Base-by-base conservation (phyloP, 2,113 vertebrate genomes). In the Physeter macrocephalus region DNA sequence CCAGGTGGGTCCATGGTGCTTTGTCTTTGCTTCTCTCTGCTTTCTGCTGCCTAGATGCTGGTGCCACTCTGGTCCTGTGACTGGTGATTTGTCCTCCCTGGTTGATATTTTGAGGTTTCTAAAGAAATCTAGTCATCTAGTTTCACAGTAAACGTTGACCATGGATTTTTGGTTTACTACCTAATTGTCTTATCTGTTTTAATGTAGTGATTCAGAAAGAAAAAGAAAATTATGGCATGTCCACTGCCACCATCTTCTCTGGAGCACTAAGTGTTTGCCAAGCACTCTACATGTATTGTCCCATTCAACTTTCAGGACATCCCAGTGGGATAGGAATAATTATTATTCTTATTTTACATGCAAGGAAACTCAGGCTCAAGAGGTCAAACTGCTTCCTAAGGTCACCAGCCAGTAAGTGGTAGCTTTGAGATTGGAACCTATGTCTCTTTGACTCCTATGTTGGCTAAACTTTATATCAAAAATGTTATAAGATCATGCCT, bases 121-220 rank as follows among this genome's bases (percentile, higher is more conserved):
- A 52, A 95, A 87, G 59, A 25, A 77, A 66, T 90, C 10, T 66
- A 41, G 20, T 88, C 12, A 46, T 49, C 34, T 67, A 66, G 25
- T 93, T 92, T 90, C 41, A 85, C 25, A 86, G 52, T 46, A 93
- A 90, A 91, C 36, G 20, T n/a, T 88, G 77, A 27, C 14, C 27
- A 66, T 59, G 8, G 31, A 43, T 27, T 96, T 90, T 96, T 92
- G 84, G n/a, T 93, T 90, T 95, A 36, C 74, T 93, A 4, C 59
- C 12, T 54, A 43, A 57, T 72, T 67, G 34, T 46, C 49, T 81
- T 74, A 43, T 69, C n/a, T 75, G 4, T 67, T 82, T 83, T 74
- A 64, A 96, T 74, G 20, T 31, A 83, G 34, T 2, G 8, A 77
- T 57, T 69, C 27, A 61, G 41, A 87, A n/a, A 74, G 18, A 69